Evolutionary conservation across 2,113 vertebrate genomes (phyloP).

Genomic region (Pluvianellus socialis): DNA sequence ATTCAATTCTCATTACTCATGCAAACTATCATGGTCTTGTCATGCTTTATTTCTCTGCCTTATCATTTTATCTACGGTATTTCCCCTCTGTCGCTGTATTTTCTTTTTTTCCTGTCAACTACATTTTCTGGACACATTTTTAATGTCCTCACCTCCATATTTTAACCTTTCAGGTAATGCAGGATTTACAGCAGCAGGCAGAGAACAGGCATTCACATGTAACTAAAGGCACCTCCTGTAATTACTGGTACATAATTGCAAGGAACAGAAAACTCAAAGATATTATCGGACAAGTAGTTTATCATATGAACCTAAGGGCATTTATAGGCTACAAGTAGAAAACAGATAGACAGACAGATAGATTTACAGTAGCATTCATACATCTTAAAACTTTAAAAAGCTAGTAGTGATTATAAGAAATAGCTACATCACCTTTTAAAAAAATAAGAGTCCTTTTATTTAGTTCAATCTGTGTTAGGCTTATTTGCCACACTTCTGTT

Average conservation of each 20-base stretch:
- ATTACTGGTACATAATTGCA: neutral
- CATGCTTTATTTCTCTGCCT: constrained; percentile 59
- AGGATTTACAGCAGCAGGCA: constrained; percentile 13
- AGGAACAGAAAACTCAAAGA: constrained; percentile 33
- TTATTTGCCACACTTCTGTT: neutral
- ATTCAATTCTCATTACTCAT: constrained; percentile 61
- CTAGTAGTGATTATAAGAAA: neutral
- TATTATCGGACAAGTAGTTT: constrained; percentile 28
- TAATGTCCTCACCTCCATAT: constrained; percentile 15
- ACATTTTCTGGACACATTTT: constrained; percentile 59
- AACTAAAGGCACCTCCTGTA: constrained; percentile 15
- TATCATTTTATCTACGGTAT: constrained; percentile 67
- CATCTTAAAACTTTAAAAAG: neutral
- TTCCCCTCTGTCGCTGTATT: constrained; percentile 36
- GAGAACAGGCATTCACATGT: neutral
- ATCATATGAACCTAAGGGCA: constrained; percentile 13
- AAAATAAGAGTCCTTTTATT: neutral
- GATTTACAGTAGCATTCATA: neutral
- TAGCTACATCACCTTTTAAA: neutral
- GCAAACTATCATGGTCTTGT: constrained; percentile 48
- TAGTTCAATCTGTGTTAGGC: neutral
- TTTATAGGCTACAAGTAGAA: neutral
- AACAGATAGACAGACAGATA: neutral
- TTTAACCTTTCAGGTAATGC: constrained; percentile 40
- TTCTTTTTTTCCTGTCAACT: constrained; percentile 56